A percentile compares a stretch with the other conserved stretches of the same genome.
Evolutionary conservation across 2,888 invertebrate genomes (phyloP).

Genomic region (Nycteola revayana): DNA sequence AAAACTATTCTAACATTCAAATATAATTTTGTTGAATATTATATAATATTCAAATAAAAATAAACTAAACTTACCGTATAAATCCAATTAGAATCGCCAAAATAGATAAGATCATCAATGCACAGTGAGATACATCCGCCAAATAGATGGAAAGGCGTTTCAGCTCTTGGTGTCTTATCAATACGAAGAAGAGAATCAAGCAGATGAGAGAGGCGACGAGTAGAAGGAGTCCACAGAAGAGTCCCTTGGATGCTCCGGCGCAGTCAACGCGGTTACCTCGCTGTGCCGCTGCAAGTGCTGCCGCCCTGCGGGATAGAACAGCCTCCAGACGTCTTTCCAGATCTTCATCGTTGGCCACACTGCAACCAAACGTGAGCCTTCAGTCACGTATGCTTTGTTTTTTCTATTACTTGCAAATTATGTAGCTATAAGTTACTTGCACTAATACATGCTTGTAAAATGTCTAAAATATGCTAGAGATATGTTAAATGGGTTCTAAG

Average conservation of each 20-base stretch:
- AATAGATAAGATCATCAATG: slow-evolving; percentile 92
- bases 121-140: slow-evolving; percentile 95
- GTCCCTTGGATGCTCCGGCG: slow-evolving; percentile 95
- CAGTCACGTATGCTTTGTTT: slow-evolving; percentile 40
- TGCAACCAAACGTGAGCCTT: slow-evolving; percentile 77
- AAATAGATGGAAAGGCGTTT: slow-evolving; percentile 93
- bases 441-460: too few relatives aligned
- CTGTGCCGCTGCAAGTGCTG: slow-evolving; percentile 91
- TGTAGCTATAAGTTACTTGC: too few relatives aligned
- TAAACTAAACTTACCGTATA: slow-evolving; percentile 84
- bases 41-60: neutral
- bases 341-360: slow-evolving; percentile 88
- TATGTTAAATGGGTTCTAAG: slow-evolving; percentile 3
- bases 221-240: slow-evolving; percentile 94
- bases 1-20: neutral
- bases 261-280: slow-evolving; percentile 94
- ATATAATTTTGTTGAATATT: neutral
- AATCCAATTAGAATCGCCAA: slow-evolving; percentile 95
- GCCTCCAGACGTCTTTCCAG: slow-evolving; percentile 93
- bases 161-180: slow-evolving; percentile 92
- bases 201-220: slow-evolving; percentile 95
- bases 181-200: slow-evolving; percentile 96
- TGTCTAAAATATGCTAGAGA: slow-evolving; percentile 1
- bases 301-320: slow-evolving; percentile 93
- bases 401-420: slow-evolving; percentile 1